Base-by-base conservation (phyloP, 2,797 vertebrate genomes). In the Tinamus major region DNA sequence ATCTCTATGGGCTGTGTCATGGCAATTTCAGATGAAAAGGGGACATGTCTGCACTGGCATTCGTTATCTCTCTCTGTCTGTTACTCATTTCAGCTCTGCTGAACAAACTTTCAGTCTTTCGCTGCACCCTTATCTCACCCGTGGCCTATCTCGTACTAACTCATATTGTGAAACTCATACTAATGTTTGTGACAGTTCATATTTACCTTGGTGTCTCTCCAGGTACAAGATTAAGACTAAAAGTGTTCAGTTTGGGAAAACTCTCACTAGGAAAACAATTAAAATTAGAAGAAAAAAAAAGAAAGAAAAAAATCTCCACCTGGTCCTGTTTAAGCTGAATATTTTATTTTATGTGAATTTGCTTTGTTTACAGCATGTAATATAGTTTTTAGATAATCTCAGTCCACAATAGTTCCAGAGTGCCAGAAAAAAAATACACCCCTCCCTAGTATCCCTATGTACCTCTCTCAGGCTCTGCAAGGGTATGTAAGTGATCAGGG, bases 371-470 rank as follows among this genome's bases (percentile, higher is more conserved):
- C 12, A 64, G 7, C 71, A 63, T 48, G 18, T 64, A 48, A 59
- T 20, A 33, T 13, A 83, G 1, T 7, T 78, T 13, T 41, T 39
- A 5, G 31, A 41, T 42, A 64, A 71, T 59, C 33, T 79, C 65
- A 67, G 17, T 69, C 9, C 44, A 56, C 4, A 64, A 24, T 42
- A 13, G 27, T 58, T 55, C 33, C 9, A 39, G 7, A 42, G 11
- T 13, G 79, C 4, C 0, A n/a, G 14, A 44, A 81, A 80, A 88
- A 71, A 3, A 42, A 42, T 5, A 44, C 2, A 35, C 2, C 3
- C 7, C 4, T 69, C 7, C 3, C 23, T 15, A 5, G 16, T 49
- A 7, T 10, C 13, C 63, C 0, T 27, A 2, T 33, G 20, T 58
- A 19, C 33, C 58, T 70, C 6, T 69, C 4, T 39, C 4, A 64